A percentile compares a stretch with the other conserved stretches of the same genome.
phyloP scores from a whole-genome alignment of 2,113 vertebrate species.

The Equus przewalskii region DNA sequence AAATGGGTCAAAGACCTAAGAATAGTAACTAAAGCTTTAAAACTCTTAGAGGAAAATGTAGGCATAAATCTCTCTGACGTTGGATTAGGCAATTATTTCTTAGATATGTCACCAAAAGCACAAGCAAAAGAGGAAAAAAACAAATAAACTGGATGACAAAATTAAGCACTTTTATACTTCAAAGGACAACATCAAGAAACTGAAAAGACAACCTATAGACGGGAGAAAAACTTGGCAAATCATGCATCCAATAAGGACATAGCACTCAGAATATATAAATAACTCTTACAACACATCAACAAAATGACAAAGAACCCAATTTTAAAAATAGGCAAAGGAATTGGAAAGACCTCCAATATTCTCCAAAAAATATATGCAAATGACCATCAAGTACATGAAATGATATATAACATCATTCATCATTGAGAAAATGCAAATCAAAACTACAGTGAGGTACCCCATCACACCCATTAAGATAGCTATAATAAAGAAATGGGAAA shows the following conservation, averaged over 20 bases:
- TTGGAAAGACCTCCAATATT: background rate
- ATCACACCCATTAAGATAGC: background rate
- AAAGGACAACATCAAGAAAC: constrained; percentile 9
- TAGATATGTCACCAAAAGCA: background rate
- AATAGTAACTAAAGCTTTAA: constrained; percentile 14
- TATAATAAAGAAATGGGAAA: background rate
- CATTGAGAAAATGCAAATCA: constrained; percentile 16
- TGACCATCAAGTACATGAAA: background rate
- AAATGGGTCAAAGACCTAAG: background rate
- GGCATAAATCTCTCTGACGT: background rate
- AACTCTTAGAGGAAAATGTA: constrained; percentile 17
- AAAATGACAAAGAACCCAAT: background rate
- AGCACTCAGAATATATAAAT: constrained; percentile 23
- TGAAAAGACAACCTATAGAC: background rate
- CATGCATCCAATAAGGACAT: background rate
- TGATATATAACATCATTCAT: background rate
- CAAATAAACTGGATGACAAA: background rate
- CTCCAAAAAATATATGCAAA: constrained; percentile 22
- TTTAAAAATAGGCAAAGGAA: background rate
- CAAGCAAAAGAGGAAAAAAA: background rate
- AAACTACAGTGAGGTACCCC: background rate
- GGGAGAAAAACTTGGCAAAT: background rate
- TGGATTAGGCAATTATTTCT: background rate
- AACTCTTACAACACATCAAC: background rate
- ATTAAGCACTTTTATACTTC: background rate